Evolutionary conservation across 2,113 vertebrate genomes (phyloP).

Genomic region (Tichodroma muraria): DNA sequence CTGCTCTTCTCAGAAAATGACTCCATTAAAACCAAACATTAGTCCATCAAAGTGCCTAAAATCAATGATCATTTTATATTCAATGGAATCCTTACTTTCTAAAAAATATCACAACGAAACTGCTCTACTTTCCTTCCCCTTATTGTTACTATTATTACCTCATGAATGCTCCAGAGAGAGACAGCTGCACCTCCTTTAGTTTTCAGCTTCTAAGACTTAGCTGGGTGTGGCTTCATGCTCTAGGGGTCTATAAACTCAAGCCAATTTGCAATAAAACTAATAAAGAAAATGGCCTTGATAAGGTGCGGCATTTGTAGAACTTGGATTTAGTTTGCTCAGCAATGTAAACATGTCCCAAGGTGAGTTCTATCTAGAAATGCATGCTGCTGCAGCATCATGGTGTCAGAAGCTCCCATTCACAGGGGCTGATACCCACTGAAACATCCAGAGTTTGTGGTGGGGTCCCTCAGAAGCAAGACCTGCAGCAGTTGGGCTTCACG

Average conservation of each 20-base stretch:
- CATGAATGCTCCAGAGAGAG: not conserved
- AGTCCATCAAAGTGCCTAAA: constrained; percentile 7
- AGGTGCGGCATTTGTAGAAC: not conserved
- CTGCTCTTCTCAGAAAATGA: constrained; percentile 28
- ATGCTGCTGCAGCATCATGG: not conserved
- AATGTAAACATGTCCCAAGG: not conserved
- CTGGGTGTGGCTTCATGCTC: not conserved
- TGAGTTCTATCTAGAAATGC: not conserved
- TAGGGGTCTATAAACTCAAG: not conserved
- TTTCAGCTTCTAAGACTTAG: not conserved
- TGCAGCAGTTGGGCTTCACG: not conserved
- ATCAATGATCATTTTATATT: constrained; percentile 10
- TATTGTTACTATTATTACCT: constrained; percentile 4
- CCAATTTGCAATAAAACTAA: not conserved
- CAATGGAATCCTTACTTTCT: not conserved
- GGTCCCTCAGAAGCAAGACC: not conserved
- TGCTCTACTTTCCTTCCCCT: not conserved
- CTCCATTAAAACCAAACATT: constrained; percentile 6
- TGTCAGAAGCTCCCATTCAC: not conserved
- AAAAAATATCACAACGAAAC: constrained; percentile 19
- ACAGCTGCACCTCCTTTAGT: not conserved
- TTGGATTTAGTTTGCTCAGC: not conserved
- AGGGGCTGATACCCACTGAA: not conserved
- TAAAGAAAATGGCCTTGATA: not conserved
- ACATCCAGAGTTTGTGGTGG: not conserved